Evolutionary conservation across 1,140 invertebrate species (phyloP).

Genomic region (Paraescarpia echinospica): DNA sequence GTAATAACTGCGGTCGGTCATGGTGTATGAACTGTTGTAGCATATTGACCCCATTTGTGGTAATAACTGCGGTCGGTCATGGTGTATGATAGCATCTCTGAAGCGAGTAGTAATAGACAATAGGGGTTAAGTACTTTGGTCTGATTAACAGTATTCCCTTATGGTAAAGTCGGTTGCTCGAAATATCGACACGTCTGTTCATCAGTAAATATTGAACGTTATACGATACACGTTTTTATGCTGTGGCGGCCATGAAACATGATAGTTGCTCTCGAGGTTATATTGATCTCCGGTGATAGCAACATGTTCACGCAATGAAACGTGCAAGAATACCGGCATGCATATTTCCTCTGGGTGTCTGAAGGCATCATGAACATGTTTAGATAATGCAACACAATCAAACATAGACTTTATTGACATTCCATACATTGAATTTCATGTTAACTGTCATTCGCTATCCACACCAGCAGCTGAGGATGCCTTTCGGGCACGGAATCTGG

Average conservation of each 20-base stretch:
- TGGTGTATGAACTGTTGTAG: no score
- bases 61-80: no score
- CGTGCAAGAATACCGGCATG: neutral
- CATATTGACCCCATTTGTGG: no score
- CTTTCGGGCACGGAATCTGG: neutral
- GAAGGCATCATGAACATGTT: neutral
- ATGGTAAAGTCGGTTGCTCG: no score
- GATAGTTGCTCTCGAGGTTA: neutral
- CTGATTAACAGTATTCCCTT: no score
- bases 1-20: no score
- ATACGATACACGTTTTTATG: neutral
- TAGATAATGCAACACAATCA: neutral
- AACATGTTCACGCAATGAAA: neutral
- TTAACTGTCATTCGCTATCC: neutral
- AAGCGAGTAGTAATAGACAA: no score
- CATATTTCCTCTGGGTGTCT: neutral
- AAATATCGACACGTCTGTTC: no score
- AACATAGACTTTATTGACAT: neutral
- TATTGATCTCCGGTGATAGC: neutral
- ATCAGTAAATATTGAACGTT: neutral
- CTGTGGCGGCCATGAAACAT: neutral
- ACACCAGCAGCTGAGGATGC: neutral
- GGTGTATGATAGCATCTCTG: no score
- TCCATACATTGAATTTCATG: neutral
- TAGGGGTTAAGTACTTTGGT: no score